Evolutionary conservation across 2,888 invertebrate species (phyloP).

Genomic region (Phytoseiulus persimilis): DNA sequence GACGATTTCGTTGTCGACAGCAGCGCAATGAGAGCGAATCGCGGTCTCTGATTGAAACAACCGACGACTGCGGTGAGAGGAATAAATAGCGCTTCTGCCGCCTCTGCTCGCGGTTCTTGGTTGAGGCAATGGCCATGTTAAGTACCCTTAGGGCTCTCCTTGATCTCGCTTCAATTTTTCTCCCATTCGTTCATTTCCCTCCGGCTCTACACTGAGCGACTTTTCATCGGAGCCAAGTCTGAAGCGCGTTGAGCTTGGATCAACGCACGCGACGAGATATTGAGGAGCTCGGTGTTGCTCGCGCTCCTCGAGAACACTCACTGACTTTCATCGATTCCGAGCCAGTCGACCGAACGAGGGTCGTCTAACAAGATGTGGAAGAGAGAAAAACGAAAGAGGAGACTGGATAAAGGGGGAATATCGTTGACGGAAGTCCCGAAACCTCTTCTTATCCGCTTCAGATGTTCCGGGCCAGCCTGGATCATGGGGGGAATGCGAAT

Average conservation of each 20-base stretch:
- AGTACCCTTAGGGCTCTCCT: not conserved
- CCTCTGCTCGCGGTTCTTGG: not conserved
- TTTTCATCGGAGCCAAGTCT: not conserved
- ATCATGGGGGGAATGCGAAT: too few relatives aligned
- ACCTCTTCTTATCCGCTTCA: too few relatives aligned
- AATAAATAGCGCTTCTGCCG: not conserved
- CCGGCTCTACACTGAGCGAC: not conserved
- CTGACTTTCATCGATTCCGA: not conserved
- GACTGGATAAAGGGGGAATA: not conserved
- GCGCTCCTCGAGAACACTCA: not conserved
- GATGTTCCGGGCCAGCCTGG: too few relatives aligned
- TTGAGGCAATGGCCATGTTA: not conserved
- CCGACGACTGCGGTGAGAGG: not conserved
- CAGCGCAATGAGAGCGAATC: not conserved
- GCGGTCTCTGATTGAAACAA: not conserved
- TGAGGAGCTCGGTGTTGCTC: not conserved
- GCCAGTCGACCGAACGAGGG: not conserved
- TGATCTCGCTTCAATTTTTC: not conserved
- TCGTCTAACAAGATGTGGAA: not conserved
- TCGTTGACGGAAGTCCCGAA: not conserved
- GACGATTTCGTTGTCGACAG: not conserved
- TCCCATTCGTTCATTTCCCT: not conserved
- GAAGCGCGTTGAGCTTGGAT: not conserved
- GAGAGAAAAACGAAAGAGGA: not conserved
- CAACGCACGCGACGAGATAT: not conserved